These are phyloP conservation scores for Druceiella hillmani DNA, from an alignment of 2,888 invertebrate species.

Conservation along the genomic window DNA sequence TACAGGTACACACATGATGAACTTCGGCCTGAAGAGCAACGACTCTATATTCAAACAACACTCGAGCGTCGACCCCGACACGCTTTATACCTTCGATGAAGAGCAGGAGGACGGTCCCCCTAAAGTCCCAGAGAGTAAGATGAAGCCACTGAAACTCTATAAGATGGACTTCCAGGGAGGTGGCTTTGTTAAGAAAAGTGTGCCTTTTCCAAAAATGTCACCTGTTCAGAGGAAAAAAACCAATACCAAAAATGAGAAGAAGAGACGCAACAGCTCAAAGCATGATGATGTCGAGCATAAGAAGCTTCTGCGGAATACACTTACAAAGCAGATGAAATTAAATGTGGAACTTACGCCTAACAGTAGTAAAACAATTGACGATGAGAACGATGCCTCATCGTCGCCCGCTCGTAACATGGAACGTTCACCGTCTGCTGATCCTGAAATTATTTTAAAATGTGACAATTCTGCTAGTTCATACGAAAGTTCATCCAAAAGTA, in stretches of 20 bases:
- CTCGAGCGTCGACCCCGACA: constrained; percentile 8
- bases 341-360: neutral
- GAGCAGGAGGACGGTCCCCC: constrained; percentile 3
- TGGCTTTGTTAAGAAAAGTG: constrained; percentile 54
- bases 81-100: constrained; percentile 17
- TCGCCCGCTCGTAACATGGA: neutral
- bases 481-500: constrained; percentile 36
- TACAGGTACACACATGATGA: neutral
- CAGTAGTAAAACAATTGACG: too few relatives aligned
- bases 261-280: constrained; percentile 29
- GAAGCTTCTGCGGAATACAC: constrained; percentile 27
- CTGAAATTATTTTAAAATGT: constrained; percentile 2
- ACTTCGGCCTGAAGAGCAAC: neutral
- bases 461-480: constrained; percentile 24
- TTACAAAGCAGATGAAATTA: constrained; percentile 15
- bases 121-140: constrained; percentile 9
- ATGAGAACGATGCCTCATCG: too few relatives aligned
- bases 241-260: constrained; percentile 26
- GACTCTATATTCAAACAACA: neutral
- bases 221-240: constrained; percentile 45
- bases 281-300: constrained; percentile 23
- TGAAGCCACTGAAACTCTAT: constrained; percentile 19
- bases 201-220: constrained; percentile 50
- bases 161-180: constrained; percentile 41
- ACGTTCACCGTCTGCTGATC: constrained; percentile 1